A percentile compares a stretch with the other conserved stretches of the same genome.
Evolutionary conservation across 92 coral and sea anemone genomes (phyloP).

Genomic region (Hydrozoanthus gracilis): DNA sequence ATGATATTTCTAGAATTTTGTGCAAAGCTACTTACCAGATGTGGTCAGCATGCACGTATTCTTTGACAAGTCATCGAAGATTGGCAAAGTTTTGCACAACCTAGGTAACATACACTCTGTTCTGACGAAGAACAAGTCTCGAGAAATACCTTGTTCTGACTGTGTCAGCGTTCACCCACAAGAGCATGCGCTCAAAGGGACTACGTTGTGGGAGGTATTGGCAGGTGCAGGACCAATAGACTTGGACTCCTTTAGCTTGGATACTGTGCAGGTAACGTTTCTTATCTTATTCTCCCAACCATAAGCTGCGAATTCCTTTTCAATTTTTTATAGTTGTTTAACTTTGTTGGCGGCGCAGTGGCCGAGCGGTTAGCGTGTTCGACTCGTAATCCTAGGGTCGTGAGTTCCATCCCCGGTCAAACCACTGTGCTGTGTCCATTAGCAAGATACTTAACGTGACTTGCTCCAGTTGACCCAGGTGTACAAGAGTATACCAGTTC

Average conservation of each 20-base stretch:
- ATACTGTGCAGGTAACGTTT: conserved; percentile 72
- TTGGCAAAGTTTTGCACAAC: conserved; percentile 85
- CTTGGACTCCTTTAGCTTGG: conserved; percentile 55
- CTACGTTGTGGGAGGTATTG: conserved; percentile 78
- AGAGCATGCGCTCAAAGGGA: conserved; percentile 64
- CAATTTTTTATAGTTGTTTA: no score
- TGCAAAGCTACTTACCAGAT: conserved; percentile 71
- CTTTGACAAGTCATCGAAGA: conserved; percentile 75
- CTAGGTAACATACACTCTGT: conserved; percentile 72
- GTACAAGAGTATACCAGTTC: no score
- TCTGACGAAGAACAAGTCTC: conserved; percentile 46
- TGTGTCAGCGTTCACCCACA: conserved; percentile 72
- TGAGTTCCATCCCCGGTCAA: no score
- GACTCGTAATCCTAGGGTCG: no score
- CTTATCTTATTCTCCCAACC: neutral
- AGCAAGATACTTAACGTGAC: no score
- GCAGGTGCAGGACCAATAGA: conserved; percentile 58
- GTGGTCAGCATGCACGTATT: conserved; percentile 83
- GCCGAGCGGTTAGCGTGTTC: no score
- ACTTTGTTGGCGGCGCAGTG: no score
- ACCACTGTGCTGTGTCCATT: no score
- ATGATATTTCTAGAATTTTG: conserved; percentile 57
- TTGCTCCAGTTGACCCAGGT: no score
- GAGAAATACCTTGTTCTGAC: conserved; percentile 15
- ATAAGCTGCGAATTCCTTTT: no score